Base-by-base conservation (phyloP, 2,888 invertebrate genomes). In the Tridacna crocea region DNA sequence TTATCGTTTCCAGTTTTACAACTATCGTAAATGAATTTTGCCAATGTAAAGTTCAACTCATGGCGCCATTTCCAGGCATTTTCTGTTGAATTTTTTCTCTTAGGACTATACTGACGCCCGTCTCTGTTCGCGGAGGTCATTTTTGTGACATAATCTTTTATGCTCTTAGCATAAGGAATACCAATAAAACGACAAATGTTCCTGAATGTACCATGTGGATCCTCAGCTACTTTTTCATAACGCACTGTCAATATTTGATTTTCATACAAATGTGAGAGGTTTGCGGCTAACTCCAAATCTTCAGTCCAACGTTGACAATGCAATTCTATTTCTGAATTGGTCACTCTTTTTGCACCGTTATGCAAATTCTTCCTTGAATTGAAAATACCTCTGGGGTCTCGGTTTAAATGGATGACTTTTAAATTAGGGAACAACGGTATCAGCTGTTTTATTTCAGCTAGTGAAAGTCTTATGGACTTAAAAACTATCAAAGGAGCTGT, bases 351-450 rank as follows among this genome's bases (percentile, higher is more conserved):
- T 58, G 0, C 24, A 17, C 19, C 13, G 36, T 66, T 6, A 19
- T 11, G 24, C 0, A 72, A 51, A 55, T 36, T 26, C n/a, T 12
- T 27, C 26, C 75, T 77, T 63, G 81, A 81, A 55, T 77, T 70
- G 15, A 70, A 70, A 24, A 79, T 79, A 19, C 79, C 79, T 24
- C 79, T 61, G 2, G 79, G 75, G n/a, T 79, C 79, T 24, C 79
- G 24, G 24, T 75, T 75, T 26, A 79, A 58, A 72, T 79, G 75
- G 6, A 79, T 26, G 27, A 79, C 51, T 72, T 72, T 79, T 60
- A 79, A 36, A 72, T 75, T 79, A 1, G 79, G 79, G 63, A 63
- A 79, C 36, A 70, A 48, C 12, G 75, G 79, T 13, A 79, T 24
- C n/a, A 79, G 22, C 26, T 70, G 19, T 36, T 60, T 17, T 0